Evolutionary conservation across 2,797 vertebrate genomes (phyloP), one percentile per base, ranked within the genome.

Genomic region (Miichthys miiuy): DNA sequence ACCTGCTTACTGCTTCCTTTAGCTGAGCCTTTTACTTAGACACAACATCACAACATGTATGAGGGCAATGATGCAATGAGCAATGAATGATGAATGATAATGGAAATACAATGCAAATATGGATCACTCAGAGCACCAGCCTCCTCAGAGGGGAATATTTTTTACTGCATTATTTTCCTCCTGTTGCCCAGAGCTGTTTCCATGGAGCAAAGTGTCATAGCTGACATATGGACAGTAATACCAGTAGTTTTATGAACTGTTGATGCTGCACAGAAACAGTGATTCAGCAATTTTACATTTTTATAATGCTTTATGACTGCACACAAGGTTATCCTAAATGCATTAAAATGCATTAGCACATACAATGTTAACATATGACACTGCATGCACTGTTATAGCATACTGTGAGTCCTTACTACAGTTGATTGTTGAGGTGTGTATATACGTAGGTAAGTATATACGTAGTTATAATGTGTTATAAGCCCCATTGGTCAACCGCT

Each of bases 71-170:
- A 80, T 21, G 38, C 57, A 60, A 41, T 20, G n/a, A 51, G 64
- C 46, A 47, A 46, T 65, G 56, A 78, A 8, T 64, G 52, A 74
- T 50, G 25, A 60, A 75, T 79, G 41, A 60, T 11, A n/a, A 47
- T 52, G 54, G 38, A 73, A 54, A 82, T 65, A 72, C 18, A 18
- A 46, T 50, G 66, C 34, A 77, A 63, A 78, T 70, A 63, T 58
- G 50, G 23, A 55, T 61, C 10, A 48, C 55, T 77, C 42, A 41
- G 11, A 2, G n/a, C 20, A 5, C 27, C 56, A 23, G 20, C 62
- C 42, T 44, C 58, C 34, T 14, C 57, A 60, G 21, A 5, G 5
- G 44, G 25, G 13, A 64, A 44, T 20, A 27, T 48, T 17, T 5
- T 21, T 60, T 21, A 17, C 23, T 11, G 21, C 25, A 5, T 25